phyloP scores from a whole-genome alignment of 2,888 invertebrate genomes.

The Tanypteryx hageni region DNA sequence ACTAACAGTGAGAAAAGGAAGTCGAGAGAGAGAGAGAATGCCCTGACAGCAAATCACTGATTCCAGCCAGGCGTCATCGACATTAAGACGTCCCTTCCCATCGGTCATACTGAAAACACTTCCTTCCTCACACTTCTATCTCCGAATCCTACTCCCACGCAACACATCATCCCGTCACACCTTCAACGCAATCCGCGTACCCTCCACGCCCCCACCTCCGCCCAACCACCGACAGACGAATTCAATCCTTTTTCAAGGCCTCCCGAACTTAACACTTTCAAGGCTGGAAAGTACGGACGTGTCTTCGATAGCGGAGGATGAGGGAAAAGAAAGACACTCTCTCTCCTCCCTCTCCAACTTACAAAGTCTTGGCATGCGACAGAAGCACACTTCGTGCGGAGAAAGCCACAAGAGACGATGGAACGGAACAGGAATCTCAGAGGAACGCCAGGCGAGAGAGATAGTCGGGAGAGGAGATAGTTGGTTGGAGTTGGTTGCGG shows the following conservation, averaged over 20 bases:
- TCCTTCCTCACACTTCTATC: too few species aligned
- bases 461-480: not conserved
- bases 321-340: too few species aligned
- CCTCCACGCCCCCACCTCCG: not conserved
- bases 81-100: too few species aligned
- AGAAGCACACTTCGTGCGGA: not conserved
- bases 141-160: not conserved
- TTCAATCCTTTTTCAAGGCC: not conserved
- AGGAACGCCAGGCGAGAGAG: not conserved
- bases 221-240: not conserved
- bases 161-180: not conserved
- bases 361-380: not conserved
- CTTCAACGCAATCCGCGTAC: not conserved
- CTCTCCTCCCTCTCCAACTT: not conserved
- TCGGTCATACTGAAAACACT: too few species aligned
- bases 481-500: not conserved
- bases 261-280: not conserved
- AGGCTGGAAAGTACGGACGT: not conserved
- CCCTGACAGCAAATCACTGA: too few species aligned
- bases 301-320: too few species aligned
- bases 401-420: not conserved
- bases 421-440: not conserved
- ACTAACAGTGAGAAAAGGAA: too few species aligned
- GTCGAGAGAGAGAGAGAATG: too few species aligned
- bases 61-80: too few species aligned